phyloP scores from a whole-genome alignment of 1,140 invertebrate genomes.

The Brachionus koreanus region DNA sequence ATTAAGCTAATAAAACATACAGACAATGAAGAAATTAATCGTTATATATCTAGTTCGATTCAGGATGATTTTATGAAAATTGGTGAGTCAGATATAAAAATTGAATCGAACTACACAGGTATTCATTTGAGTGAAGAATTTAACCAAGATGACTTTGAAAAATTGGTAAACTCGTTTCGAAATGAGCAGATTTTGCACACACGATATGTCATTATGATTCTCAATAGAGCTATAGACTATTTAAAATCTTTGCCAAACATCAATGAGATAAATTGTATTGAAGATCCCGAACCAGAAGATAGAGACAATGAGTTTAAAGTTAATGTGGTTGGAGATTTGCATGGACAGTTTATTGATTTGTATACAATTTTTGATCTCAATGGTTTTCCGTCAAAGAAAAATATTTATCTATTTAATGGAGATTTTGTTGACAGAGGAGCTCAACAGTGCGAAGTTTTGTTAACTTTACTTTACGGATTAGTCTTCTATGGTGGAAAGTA shows the following conservation, averaged over 20 bases:
- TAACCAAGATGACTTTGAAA: conserved; percentile 68
- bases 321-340: conserved; percentile 63
- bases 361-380: conserved; percentile 45
- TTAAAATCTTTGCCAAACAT: conserved; percentile 12
- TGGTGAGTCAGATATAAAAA: conserved; percentile 12
- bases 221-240: conserved; percentile 27
- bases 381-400: conserved; percentile 65
- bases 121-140: conserved; percentile 72
- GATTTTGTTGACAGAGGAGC: conserved; percentile 45
- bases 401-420: conserved; percentile 84
- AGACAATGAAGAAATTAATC: conserved; percentile 3
- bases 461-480: neutral
- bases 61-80: conserved; percentile 5
- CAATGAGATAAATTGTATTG: conserved; percentile 22
- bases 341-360: conserved; percentile 42
- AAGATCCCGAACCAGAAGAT: conserved; percentile 3
- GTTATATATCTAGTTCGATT: neutral
- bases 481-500: conserved; percentile 27
- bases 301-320: conserved; percentile 65
- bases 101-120: conserved; percentile 67
- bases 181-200: conserved; percentile 28
- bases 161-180: conserved; percentile 55
- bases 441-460: conserved; percentile 8
- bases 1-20: conserved; percentile 28
- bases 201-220: conserved; percentile 2